These are phyloP conservation scores for Apamea anceps DNA, from an alignment of 2,888 invertebrate species.

Conservation along the genomic window DNA sequence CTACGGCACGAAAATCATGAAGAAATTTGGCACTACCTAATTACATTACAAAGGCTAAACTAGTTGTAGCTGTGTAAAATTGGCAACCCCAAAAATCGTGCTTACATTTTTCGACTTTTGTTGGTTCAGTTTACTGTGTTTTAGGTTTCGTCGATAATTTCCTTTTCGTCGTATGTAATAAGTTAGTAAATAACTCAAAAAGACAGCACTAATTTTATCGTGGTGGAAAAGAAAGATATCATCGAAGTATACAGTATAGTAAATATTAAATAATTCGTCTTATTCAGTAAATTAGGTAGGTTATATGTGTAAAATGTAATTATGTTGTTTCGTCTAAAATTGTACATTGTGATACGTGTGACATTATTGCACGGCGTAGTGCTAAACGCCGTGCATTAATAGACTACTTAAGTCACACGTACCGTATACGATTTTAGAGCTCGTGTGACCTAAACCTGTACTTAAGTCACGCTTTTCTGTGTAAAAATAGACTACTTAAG, in stretches of 20 bases:
- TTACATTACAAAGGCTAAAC: not conserved
- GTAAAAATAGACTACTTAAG: no score
- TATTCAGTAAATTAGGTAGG: conserved; percentile 16
- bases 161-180: not conserved
- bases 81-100: not conserved
- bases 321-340: not conserved
- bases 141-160: not conserved
- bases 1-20: not conserved
- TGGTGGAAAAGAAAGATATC: not conserved
- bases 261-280: not conserved
- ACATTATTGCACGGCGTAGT: no score
- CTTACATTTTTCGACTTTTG: conserved; percentile 36
- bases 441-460: no score
- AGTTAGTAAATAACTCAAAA: no score
- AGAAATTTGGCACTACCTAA: not conserved
- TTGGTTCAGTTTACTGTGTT: not conserved
- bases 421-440: no score
- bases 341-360: no score
- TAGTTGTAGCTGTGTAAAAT: not conserved
- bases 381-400: no score
- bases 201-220: not conserved
- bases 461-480: no score
- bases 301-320: not conserved
- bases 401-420: no score
- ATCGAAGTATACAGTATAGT: no score